phyloP scores from a whole-genome alignment of 2,113 vertebrate species.

The Melanostigma gelatinosum region DNA sequence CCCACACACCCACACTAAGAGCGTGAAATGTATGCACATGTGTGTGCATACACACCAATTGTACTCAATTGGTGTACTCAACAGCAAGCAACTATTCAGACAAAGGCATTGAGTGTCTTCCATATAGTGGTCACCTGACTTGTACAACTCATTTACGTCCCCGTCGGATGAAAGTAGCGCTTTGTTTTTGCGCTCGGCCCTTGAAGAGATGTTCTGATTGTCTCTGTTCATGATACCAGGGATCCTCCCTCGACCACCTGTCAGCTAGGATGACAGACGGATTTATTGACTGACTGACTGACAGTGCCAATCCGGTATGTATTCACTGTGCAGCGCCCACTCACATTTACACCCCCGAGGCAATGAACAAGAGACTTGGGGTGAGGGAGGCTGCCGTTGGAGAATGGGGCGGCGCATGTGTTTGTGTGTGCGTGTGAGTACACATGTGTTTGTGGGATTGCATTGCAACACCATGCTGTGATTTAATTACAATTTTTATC shows the following conservation, averaged over 20 bases:
- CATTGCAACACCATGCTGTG: slow-evolving; percentile 31
- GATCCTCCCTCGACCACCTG: slow-evolving; percentile 59
- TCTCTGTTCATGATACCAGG: slow-evolving; percentile 15
- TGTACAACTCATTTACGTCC: neutral
- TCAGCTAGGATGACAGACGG: slow-evolving; percentile 69
- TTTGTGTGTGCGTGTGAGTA: neutral
- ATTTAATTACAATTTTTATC: slow-evolving; percentile 67
- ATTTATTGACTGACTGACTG: slow-evolving; percentile 73
- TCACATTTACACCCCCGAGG: slow-evolving; percentile 63
- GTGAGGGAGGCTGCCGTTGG: slow-evolving; percentile 28
- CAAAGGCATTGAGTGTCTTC: neutral
- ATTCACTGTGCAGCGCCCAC: slow-evolving; percentile 67
- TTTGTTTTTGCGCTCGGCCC: slow-evolving; percentile 6
- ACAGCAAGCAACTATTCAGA: slow-evolving; percentile 6
- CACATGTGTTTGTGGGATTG: neutral
- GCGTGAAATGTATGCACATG: slow-evolving; percentile 36
- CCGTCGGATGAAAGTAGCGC: neutral
- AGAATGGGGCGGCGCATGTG: neutral
- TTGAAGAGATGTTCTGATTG: slow-evolving; percentile 22
- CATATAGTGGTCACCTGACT: neutral
- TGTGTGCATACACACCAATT: slow-evolving; percentile 15
- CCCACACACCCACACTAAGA: slow-evolving; percentile 22
- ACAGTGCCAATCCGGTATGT: slow-evolving; percentile 64
- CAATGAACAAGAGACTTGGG: slow-evolving; percentile 55
- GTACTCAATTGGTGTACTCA: too few species aligned